Base-by-base conservation (phyloP, 2,113 vertebrate genomes). In the Pachycephala philippinensis region DNA sequence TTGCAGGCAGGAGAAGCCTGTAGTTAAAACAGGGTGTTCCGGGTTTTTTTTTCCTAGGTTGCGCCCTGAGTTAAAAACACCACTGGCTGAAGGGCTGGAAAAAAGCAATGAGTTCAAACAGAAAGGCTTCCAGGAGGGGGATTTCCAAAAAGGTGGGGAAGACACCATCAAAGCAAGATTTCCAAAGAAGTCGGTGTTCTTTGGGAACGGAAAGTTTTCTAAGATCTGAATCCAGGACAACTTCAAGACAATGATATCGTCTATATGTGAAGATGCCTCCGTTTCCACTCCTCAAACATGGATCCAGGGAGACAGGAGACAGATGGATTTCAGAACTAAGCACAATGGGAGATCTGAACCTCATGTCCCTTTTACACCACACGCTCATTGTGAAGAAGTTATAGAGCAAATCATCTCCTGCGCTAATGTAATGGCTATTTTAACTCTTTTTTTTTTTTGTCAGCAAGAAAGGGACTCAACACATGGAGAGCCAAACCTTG, bases 141-240 rank as follows among this genome's bases (percentile, higher is more conserved):
- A 95, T 96, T 96, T 95, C 94, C 91, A 3, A 89, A 92, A 81
- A 92, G 80, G 86, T 89, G 94, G 91, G 47, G 80, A 89, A 92
- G 80, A 89, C 95, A 89, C 68, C 86, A 95, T 95, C 94, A 97
- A 95, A 96, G 93, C 35, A 74, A 89, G 65, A 52, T 66, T 92
- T 89, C 77, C 91, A 92, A 75, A 70, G 84, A 78, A 49, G 47
- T 66, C 6, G 0, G 40, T 47, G 74, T 49, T 82, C 57, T 64
- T 65, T 57, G 61, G 93, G 65, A 65, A 89, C 49, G 56, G 49
- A 68, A 87, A 49, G 64, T 47, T 87, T 93, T 89, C 84, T 81
- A 84, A 60, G 53, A 44, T 78, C 72, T 87, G 72, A 72, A 74
- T 89, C 39, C 72, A 75, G 86, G 60, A 92, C 39, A 56, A 45